These are phyloP conservation scores for Aleiodes alternator DNA, from an alignment of 2,888 invertebrate species.

Conservation along the genomic window DNA sequence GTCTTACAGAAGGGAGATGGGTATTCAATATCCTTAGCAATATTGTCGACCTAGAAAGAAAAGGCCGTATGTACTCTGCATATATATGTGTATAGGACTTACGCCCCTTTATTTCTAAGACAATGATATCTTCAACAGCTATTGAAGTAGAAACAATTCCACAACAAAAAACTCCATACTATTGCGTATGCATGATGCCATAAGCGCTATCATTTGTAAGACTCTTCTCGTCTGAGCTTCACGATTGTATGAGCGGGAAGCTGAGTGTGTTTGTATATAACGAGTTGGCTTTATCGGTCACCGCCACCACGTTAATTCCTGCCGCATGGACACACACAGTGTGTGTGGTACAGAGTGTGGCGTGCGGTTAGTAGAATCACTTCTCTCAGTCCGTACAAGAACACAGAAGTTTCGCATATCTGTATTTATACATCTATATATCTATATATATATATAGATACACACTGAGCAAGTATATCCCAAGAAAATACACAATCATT, in stretches of 20 bases:
- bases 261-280: constrained; percentile 48
- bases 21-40: too few species aligned
- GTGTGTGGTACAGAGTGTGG: constrained; percentile 10
- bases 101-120: too few species aligned
- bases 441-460: neutral
- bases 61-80: too few species aligned
- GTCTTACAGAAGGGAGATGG: too few species aligned
- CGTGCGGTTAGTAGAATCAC: constrained; percentile 26
- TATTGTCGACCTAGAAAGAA: too few species aligned
- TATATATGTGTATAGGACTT: too few species aligned
- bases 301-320: constrained; percentile 56
- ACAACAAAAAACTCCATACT: neutral
- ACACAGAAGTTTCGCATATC: neutral
- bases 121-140: too few species aligned
- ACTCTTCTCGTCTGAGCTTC: constrained; percentile 50
- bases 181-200: neutral
- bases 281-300: constrained; percentile 58
- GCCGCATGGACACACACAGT: constrained; percentile 23
- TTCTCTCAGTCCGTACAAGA: constrained; percentile 12
- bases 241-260: constrained; percentile 49
- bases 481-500: constrained; percentile 54
- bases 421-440: constrained; percentile 1
- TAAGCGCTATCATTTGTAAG: neutral
- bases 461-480: constrained; percentile 35
- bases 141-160: neutral